Base-by-base conservation (phyloP, 1,140 invertebrate genomes). In the Orchesella cincta region DNA sequence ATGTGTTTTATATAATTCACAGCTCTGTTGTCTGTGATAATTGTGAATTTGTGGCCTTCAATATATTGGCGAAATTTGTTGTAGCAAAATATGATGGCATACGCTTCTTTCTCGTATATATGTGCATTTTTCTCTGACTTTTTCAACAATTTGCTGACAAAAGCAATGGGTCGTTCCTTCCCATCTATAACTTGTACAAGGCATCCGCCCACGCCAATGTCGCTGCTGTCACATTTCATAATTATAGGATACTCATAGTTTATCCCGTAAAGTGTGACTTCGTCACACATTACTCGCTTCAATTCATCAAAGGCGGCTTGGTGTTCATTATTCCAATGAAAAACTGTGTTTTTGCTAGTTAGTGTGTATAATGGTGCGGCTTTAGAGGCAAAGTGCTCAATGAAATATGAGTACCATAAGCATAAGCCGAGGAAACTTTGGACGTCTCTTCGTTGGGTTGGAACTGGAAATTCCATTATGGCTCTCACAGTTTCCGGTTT, bases 11-110 rank as follows among this genome's bases (percentile, higher is more conserved):
- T 80, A 85, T 85, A 89, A 33, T 79, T 78, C 1, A 89, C 77
- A 0, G 87, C 85, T 81, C 83, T 82, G 79, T 90, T 86, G 78
- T 90, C 87, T 0, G 87, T 89, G 8, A 85, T 72, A 0, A 90
- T 83, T 28, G 80, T 86, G 78, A 89, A 90, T 70, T 86, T 83
- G 36, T 71, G 83, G n/a, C 85, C 86, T 75, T 85, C 86, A 1
- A 90, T 79, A 82, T 88, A 89, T 29, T 84, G 77, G 76, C 85
- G 57, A 76, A 88, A 89, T 39, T 87, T 83, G 57, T 86, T 77
- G 1, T 88, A 80, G 0, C 83, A 84, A 84, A 84, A 84, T 5
- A 89, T 82, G 3, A 90, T 85, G 1, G 87, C 88, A 26, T 90
- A 78, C 54, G 87, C 81, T 85, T 90, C 87, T 78, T 86, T 78